Conservation (phyloP, 1,140 invertebrate genomes). For the Cherax destructor region DNA sequence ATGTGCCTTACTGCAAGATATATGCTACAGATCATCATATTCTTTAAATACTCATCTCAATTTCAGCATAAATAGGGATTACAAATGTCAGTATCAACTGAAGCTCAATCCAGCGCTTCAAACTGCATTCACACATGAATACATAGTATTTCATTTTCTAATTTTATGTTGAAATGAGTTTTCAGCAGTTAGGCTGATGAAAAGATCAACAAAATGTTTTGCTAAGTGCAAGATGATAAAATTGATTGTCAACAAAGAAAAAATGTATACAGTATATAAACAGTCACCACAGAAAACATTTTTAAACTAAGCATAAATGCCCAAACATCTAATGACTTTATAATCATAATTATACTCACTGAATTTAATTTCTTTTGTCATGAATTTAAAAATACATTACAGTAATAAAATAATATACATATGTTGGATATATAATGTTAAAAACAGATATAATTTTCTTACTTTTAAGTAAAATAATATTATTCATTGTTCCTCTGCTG, state of each 20-base stretch:
- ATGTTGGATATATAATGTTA: too few relatives aligned
- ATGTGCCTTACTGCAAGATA: not conserved
- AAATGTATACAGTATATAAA: not conserved
- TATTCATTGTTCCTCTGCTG: not conserved
- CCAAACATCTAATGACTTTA: not conserved
- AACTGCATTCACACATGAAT: too few relatives aligned
- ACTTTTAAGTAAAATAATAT: not conserved
- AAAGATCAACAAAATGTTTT: not conserved
- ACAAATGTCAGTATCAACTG: not conserved
- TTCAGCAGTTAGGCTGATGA: not conserved
- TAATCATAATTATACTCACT: not conserved
- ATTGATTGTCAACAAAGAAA: not conserved
- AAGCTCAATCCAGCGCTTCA: not conserved
- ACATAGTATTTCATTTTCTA: not conserved
- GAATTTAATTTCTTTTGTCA: not conserved
- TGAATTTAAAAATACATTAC: not conserved
- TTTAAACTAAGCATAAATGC: not conserved
- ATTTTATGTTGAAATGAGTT: not conserved
- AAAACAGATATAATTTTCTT: too few relatives aligned
- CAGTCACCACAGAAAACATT: not conserved
- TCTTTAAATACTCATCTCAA: not conserved
- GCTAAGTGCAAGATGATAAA: not conserved
- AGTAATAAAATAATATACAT: not conserved
- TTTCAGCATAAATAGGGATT: not conserved
- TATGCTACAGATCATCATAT: too few relatives aligned